Percentiles rank a stretch among this genome's conserved stretches.
Conservation (phyloP, 2,113 vertebrate genomes). For the Trochalopteron elliotii region DNA sequence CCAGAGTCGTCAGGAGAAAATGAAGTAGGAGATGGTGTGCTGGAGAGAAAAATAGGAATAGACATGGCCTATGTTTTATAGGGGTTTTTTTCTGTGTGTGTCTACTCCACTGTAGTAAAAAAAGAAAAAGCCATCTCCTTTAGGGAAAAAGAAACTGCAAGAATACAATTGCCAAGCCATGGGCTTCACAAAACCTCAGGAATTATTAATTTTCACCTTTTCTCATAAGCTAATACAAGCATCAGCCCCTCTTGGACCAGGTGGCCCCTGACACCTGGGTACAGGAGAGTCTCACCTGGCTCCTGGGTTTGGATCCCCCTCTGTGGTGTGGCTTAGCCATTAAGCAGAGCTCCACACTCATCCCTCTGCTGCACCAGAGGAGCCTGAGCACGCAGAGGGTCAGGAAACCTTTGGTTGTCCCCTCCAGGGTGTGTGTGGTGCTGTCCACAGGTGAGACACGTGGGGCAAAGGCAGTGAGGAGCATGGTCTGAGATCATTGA, state of each 20-base stretch:
- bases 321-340: background rate
- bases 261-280: rapidly evolving
- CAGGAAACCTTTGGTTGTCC: background rate
- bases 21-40: background rate
- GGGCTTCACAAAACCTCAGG: background rate
- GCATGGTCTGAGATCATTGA: background rate
- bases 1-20: background rate
- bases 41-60: conserved; percentile 6
- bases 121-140: background rate
- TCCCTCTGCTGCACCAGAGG: conserved; percentile 12
- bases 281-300: background rate
- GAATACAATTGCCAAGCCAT: background rate
- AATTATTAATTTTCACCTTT: background rate
- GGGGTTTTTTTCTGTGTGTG: background rate
- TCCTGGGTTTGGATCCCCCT: background rate
- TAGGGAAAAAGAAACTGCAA: background rate
- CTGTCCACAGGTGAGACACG: background rate
- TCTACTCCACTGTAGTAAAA: background rate
- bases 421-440: background rate
- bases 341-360: background rate
- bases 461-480: background rate
- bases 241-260: background rate
- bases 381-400: conserved; percentile 17
- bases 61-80: background rate
- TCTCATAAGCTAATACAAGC: background rate